Conservation (phyloP, 2,113 vertebrate genomes). For the Xiphophorus couchianus region DNA sequence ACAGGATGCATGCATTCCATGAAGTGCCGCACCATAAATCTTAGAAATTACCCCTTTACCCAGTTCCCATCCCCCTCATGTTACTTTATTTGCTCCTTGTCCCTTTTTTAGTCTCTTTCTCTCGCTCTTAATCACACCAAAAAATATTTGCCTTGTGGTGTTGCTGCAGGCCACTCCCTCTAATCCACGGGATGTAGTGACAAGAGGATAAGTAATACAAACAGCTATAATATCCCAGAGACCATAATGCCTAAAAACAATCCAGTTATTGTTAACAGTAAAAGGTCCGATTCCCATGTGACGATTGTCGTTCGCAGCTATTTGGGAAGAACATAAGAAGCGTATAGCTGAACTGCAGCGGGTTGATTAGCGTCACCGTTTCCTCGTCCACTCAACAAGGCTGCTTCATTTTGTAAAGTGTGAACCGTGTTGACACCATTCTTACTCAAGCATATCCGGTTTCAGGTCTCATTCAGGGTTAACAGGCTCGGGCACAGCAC, state of each 20-base stretch:
- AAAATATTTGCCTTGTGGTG: slow-evolving; percentile 53
- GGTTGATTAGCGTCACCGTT: slow-evolving; percentile 1
- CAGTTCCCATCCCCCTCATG: slow-evolving; percentile 36
- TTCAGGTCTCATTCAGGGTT: slow-evolving; percentile 33
- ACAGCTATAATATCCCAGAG: not conserved
- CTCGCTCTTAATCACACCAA: slow-evolving; percentile 57
- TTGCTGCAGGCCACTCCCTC: slow-evolving; percentile 9
- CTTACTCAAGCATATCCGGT: slow-evolving; percentile 29
- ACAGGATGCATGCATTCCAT: slow-evolving; percentile 83
- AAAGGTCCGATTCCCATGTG: not conserved
- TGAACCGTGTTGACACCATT: slow-evolving; percentile 30
- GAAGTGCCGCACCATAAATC: slow-evolving; percentile 80
- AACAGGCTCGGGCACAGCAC: slow-evolving; percentile 7
- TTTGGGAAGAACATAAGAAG: not conserved
- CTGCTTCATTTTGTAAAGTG: slow-evolving; percentile 10
- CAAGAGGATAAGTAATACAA: slow-evolving; percentile 3
- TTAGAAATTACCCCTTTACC: slow-evolving; percentile 67
- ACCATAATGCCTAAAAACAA: not conserved
- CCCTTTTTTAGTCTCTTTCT: not conserved
- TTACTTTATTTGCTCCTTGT: slow-evolving; percentile 53
- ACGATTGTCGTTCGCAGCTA: not conserved
- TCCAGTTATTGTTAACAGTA: not conserved
- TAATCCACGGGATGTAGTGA: slow-evolving; percentile 14
- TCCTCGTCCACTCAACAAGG: slow-evolving; percentile 9
- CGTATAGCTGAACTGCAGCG: not conserved